Base-by-base conservation (phyloP, 1,140 invertebrate genomes). In the Meloidogyne floridensis region DNA sequence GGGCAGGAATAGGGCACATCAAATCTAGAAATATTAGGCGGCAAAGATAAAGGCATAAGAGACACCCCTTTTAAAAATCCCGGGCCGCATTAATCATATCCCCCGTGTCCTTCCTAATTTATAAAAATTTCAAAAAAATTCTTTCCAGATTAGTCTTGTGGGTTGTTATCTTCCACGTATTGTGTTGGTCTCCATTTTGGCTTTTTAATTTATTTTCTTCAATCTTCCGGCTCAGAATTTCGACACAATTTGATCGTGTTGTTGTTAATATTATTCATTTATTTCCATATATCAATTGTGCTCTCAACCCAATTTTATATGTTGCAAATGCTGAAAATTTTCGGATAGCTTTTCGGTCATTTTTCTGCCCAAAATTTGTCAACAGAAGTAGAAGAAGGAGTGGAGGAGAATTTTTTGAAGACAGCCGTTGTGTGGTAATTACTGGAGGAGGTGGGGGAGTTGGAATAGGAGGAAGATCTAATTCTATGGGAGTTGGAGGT, bases 141-240 rank as follows among this genome's bases (percentile, higher is more conserved):
- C 3, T 56, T 20, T 32, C 32, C 15, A 76, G 75, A 56, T 80
- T 89, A 54, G 88, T 89, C 10, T 88, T 90, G 47, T 88, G 88
- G 86, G 88, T 89, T 10, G 89, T 89, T 9, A 76, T 89, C 15
- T 89, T 89, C 77, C 88, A 89, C 74, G 82, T 89, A 3, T 85
- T 89, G 56, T 89, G 87, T 74, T 89, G 88, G 88, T 86, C 88
- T 7, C 88, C 88, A 10, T 89, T 89, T 77, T 89, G 88, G 88
- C 81, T 90, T 2, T 89, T 89, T 84, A 89, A 89, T 72, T 76
- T 89, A 32, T 90, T 89, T 81, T 85, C 86, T 70, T 86, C 89
- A 18, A 86, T 89, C 13, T 90, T 89, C 70, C 83, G 86, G 10
- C 74, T 86, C n/a, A 80, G 89, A 65, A 88, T 90, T 18, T 84